Base-by-base conservation (phyloP, 2,888 invertebrate species). In the Ligdia adustata region DNA sequence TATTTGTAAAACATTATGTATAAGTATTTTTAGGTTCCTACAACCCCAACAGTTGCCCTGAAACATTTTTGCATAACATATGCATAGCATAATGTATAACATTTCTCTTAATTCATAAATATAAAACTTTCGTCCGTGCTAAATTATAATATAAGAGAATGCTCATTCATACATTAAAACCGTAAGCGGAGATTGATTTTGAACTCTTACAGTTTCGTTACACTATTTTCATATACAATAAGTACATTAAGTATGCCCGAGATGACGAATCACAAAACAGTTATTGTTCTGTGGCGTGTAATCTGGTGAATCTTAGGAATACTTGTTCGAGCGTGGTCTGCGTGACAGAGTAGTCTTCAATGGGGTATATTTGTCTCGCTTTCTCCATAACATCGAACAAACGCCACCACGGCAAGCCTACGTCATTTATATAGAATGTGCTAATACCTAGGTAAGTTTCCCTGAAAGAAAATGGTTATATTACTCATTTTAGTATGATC, bases 311-410 rank as follows among this genome's bases (percentile, higher is more conserved):
- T 43, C 91, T 85, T 14, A 94, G 79, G 70, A 94, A 94, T 42
- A 96, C 94, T 82, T 96, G 95, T 72, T 96, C 96, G 31, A 96
- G 85, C 1, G 95, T 94, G 0, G 96, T 95, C 78, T 96, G 96
- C 27, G 94, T 94, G 9, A 96, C 93, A 4, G 94, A 93, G 75
- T 96, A 96, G 75, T 96, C 96, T 60, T 95, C 95, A 29, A 96
- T 91, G 39, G 93, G 89, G 2, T 91, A 85, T n/a, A 68, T 62
- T 0, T 57, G 54, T 12, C 93, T 92, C 35, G 92, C 92, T 0
- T 75, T 66, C 68, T 95, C 94, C 91, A 95, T 92, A 2, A 91
- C 79, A 11, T 92, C 88, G 76, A 96, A 96, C 22, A 96, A 90
- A 26, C 87, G 76, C 61, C 94, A 93, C 94, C 95, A 94, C 42